These are phyloP conservation scores for Cecidostiba fungosa DNA, from an alignment of 2,888 invertebrate species.

Conservation along the genomic window DNA sequence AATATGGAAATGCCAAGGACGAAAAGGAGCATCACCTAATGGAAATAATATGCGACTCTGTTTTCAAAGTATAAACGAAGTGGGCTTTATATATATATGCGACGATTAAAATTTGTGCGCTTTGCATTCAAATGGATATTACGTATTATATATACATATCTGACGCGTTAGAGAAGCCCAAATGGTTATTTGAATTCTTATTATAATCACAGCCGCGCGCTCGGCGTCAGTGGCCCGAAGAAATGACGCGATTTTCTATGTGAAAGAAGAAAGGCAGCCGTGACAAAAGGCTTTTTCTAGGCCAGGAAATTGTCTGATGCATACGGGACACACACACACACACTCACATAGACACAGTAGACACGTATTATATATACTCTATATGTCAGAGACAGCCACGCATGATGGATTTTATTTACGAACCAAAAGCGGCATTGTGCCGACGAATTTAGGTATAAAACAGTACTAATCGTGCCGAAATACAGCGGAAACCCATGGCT, in stretches of 20 bases:
- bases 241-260: slow-evolving; percentile 44
- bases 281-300: slow-evolving; percentile 59
- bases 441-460: slow-evolving; percentile 43
- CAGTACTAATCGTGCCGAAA: slow-evolving; percentile 19
- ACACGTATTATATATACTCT: too few relatives aligned
- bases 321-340: slow-evolving; percentile 12
- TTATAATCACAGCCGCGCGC: slow-evolving; percentile 15
- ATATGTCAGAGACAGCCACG: neutral
- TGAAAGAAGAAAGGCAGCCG: slow-evolving; percentile 42
- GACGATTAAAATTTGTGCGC: slow-evolving; percentile 40
- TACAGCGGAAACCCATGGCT: neutral
- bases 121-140: slow-evolving; percentile 48
- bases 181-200: slow-evolving; percentile 31
- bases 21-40: neutral
- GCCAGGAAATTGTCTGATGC: slow-evolving; percentile 58
- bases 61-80: slow-evolving; percentile 23
- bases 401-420: slow-evolving; percentile 50
- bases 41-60: neutral
- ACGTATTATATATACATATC: neutral
- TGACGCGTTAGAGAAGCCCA: neutral
- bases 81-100: neutral
- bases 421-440: slow-evolving; percentile 23
- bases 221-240: neutral
- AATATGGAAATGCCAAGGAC: neutral
- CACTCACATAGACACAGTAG: neutral